Conservation (phyloP, 2,888 invertebrate species). For the Halocaridina rubra region DNA sequence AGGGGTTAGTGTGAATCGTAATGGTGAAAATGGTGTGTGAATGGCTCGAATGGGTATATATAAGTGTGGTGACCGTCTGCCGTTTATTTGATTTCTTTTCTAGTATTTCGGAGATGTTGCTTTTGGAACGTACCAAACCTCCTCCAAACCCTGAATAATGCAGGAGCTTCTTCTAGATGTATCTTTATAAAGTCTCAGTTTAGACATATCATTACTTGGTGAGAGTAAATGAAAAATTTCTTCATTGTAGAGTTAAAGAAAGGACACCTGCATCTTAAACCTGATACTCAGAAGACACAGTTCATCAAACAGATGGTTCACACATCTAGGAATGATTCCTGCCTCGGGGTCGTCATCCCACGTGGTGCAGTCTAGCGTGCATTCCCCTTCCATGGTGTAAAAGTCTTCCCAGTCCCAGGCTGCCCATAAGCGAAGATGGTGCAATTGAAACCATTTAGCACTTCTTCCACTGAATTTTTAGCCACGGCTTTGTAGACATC, state of each 20-base stretch:
- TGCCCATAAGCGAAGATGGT: constrained; percentile 98
- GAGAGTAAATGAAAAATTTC: constrained; percentile 92
- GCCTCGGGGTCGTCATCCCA: constrained; percentile 86
- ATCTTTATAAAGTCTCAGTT: constrained; percentile 79
- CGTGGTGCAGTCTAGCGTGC: constrained; percentile 73
- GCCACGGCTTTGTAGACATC: constrained; percentile 91
- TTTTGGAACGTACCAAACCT: constrained; percentile 90
- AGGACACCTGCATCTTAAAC: constrained; percentile 91
- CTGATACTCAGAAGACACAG: constrained; percentile 82
- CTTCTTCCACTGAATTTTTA: constrained; percentile 89
- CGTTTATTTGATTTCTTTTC: constrained; percentile 87
- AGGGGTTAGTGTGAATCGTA: constrained; percentile 91
- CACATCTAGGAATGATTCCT: constrained; percentile 92
- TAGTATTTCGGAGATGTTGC: constrained; percentile 86
- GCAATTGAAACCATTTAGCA: constrained; percentile 94
- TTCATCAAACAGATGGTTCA: constrained; percentile 91
- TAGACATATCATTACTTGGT: constrained; percentile 75
- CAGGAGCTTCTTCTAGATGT: constrained; percentile 86
- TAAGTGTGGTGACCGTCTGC: constrained; percentile 89
- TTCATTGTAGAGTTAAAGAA: constrained; percentile 95
- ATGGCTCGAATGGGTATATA: constrained; percentile 95
- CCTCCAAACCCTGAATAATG: constrained; percentile 91
- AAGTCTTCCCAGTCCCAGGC: constrained; percentile 93
- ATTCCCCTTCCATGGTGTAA: constrained; percentile 94
- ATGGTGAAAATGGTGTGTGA: constrained; percentile 97